Conservation (phyloP, 2,888 invertebrate species). For the Gymnocheta viridis region DNA sequence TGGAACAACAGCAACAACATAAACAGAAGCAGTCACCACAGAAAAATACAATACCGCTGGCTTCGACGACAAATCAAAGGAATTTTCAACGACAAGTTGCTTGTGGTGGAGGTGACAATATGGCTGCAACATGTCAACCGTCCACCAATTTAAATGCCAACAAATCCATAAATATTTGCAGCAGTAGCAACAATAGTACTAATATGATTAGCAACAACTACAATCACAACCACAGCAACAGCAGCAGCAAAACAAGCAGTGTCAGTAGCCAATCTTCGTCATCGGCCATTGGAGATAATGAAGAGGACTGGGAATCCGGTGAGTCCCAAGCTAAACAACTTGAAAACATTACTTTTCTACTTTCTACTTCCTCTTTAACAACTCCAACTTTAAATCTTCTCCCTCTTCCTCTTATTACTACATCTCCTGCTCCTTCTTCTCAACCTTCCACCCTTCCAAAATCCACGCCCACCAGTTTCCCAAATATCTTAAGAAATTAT, state of each 20-base stretch:
- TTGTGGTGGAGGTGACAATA: constrained; percentile 21
- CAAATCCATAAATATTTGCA: constrained; percentile 58
- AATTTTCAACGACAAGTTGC: constrained; percentile 49
- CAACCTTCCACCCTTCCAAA: constrained; percentile 37
- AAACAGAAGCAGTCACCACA: constrained; percentile 8
- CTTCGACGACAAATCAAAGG: constrained; percentile 58
- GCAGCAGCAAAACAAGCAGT: constrained; percentile 73
- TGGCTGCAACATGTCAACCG: constrained; percentile 50
- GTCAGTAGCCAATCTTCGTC: constrained; percentile 78
- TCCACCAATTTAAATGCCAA: constrained; percentile 64
- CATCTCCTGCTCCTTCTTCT: constrained; percentile 24
- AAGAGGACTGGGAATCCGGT: constrained; percentile 83
- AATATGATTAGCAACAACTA: constrained; percentile 65
- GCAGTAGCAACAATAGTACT: constrained; percentile 56
- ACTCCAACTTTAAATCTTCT: constrained; percentile 70
- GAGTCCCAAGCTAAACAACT: constrained; percentile 77
- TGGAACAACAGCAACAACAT: constrained; percentile 48
- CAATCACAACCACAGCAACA: constrained; percentile 68
- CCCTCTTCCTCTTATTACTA: constrained; percentile 33
- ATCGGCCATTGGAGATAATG: constrained; percentile 76
- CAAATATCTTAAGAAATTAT: constrained; percentile 48
- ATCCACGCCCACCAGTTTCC: constrained; percentile 11
- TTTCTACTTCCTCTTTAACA: constrained; percentile 73
- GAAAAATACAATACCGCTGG: not conserved
- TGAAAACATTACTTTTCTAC: constrained; percentile 71